phyloP scores from a whole-genome alignment of 2,888 invertebrate genomes.

The Adineta ricciae region DNA sequence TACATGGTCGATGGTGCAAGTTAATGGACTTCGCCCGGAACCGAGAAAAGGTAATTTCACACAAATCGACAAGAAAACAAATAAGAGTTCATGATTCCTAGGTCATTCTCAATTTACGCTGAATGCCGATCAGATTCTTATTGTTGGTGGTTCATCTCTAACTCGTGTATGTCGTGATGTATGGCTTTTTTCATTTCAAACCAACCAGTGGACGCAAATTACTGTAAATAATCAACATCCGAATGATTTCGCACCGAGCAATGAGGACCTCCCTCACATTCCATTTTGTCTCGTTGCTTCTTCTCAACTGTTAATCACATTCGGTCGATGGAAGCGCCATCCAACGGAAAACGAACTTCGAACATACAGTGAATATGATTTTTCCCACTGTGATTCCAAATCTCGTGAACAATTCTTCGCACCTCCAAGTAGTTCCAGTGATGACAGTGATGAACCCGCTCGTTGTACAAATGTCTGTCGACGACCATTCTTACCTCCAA shows the following conservation, averaged over 20 bases:
- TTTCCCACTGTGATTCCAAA: not conserved
- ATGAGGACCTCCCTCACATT: not conserved
- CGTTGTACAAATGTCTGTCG: not conserved
- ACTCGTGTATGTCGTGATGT: slow-evolving; percentile 35
- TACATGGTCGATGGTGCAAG: slow-evolving; percentile 24
- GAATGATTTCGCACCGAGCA: not conserved
- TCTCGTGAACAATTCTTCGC: too few relatives aligned
- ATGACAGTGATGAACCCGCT: not conserved
- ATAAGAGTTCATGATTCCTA: not conserved
- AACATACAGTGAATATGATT: not conserved
- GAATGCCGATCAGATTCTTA: slow-evolving; percentile 63
- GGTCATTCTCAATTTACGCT: slow-evolving; percentile 55
- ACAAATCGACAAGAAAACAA: not conserved
- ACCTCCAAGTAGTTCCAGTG: slow-evolving; percentile 2
- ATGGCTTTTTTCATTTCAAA: slow-evolving; percentile 21
- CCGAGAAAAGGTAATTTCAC: slow-evolving; percentile 70
- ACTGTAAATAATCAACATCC: not conserved
- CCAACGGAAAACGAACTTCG: not conserved
- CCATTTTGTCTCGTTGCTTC: not conserved
- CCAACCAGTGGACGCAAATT: slow-evolving; percentile 5
- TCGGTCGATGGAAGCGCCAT: not conserved
- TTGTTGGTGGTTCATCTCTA: slow-evolving; percentile 55
- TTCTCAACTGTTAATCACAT: not conserved
- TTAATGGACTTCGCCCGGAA: slow-evolving; percentile 59
- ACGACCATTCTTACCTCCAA: not conserved